Base-by-base conservation (phyloP, 2,888 invertebrate species). In the Pachycephus smyrnensis region DNA sequence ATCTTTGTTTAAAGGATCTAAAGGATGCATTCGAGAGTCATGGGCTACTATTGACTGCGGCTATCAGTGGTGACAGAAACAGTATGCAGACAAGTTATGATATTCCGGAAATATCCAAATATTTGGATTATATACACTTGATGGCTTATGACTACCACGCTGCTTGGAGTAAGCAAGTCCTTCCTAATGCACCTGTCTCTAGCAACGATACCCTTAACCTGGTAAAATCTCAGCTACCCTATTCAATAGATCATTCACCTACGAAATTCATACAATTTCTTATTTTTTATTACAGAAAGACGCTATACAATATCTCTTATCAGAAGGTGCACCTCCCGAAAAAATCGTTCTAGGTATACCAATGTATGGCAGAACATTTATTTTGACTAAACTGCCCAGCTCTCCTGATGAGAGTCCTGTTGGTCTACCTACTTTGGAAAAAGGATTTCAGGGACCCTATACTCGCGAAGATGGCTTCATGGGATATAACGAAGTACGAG, bases 101-200 rank as follows among this genome's bases (percentile, higher is more conserved):
- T 89, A 93, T 98, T 23, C 92, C 94, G 11, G 94, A 94, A 82
- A 92, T 98, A 23, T 87, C 89, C 0, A 87, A 90, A 75, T 84
- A 90, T 79, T 82, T 90, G 30, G 95, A 96, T 89, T 94, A 94
- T 78, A 93, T 97, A 68, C 96, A 97, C 85, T 94, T 97, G 89
- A 97, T 97, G 97, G 96, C 96, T 81, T 98, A 98, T 90, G 97
- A 98, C 90, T 97, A 97, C 90, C 97, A 97, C 84, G 97, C 97
- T 0, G 94, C 95, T 11, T 97, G 97, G 97, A 96, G 97, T 85
- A 93, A 93, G 0, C 93, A 92, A 79, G 94, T 96, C 0, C 96
- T 96, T 0, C 95, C 96, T 12, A 97, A 97, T 88, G 95, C 97
- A 0, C 97, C 97, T 0, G 88, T 98, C 12, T 92, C 92, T 36